Evolutionary conservation across 1,140 invertebrate species (phyloP), one percentile per base, ranked within the genome.

Genomic region (Drosophila santomea): DNA sequence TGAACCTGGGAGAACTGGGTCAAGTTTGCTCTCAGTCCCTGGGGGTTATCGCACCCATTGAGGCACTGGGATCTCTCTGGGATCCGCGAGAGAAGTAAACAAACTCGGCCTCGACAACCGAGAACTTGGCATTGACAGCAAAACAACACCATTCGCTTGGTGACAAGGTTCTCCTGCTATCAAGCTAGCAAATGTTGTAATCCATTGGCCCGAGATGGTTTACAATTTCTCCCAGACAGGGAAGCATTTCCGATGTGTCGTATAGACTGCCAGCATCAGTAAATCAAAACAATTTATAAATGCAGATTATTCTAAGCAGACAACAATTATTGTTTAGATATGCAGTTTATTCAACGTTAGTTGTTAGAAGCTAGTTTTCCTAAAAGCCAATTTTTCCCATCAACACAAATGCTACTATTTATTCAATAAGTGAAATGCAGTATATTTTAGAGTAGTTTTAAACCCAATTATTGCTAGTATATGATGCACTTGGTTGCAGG

Each of bases 1-100:
- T 63, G 83, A 86, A 88, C 83, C 81, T 88, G 64, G 56, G 66
- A 51, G 43, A 79, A 73, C 52, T 77, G 80, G 83, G 79, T 88
- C 83, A 86, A 86, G 83, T 79, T 38, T 50, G 52, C 63, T 66
- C 68, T 73, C 78, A 58, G 44, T 58, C n/a, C 41, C 59, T 32
- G 74, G 23, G 45, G 71, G 79, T 83, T 88, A 88, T 89, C 83
- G 41, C 63, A 60, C 58, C 17, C 11, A 51, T 6, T 2, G 45
- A 39, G 15, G 56, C 20, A 47, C 17, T 25, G 11, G 35, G 44
- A 47, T 43, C 47, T 15, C 20, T 52, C 17, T 25, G 11, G 35
- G 44, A 47, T 43, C 47, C 15, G 45, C 36, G 56, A 60, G 64
- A 79, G 51, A 79, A 62, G 75, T 88, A 88, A 86, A 88, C 83